Evolutionary conservation across 2,113 vertebrate species (phyloP).

Genomic region (Cynocephalus volans): DNA sequence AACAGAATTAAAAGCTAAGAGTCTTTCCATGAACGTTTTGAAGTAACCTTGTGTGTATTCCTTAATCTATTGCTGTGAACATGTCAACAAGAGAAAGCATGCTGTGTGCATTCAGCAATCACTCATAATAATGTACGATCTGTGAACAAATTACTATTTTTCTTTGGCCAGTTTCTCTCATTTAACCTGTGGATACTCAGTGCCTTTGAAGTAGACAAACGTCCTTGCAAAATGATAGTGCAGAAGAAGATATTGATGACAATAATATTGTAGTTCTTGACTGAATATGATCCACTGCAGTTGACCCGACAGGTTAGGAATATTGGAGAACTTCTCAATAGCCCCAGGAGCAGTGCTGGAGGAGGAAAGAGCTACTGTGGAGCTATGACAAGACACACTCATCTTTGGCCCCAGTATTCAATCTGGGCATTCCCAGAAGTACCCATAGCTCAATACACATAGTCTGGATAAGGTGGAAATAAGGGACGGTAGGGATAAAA

Average conservation of each 20-base stretch:
- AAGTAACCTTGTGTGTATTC: not conserved
- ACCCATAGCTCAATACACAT: not conserved
- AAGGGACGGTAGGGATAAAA: not conserved
- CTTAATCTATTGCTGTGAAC: not conserved
- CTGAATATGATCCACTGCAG: not conserved
- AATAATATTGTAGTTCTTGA: not conserved
- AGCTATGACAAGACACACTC: not conserved
- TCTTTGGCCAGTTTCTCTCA: not conserved
- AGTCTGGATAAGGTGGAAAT: not conserved
- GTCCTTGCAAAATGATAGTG: not conserved
- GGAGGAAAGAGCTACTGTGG: not conserved
- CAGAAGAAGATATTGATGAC: not conserved
- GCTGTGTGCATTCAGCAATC: not conserved
- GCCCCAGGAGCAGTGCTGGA: not conserved
- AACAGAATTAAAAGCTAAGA: too few species aligned
- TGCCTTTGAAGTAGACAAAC: not conserved
- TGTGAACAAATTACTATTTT: not conserved
- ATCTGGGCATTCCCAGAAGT: not conserved
- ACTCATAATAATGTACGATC: not conserved
- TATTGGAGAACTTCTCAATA: not conserved
- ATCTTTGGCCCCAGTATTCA: not conserved
- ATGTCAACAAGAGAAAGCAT: not conserved
- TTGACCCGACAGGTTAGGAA: not conserved
- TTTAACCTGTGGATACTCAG: not conserved
- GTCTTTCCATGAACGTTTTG: too few species aligned